Base-by-base conservation (phyloP, 2,888 invertebrate species). In the Itoplectis maculator region DNA sequence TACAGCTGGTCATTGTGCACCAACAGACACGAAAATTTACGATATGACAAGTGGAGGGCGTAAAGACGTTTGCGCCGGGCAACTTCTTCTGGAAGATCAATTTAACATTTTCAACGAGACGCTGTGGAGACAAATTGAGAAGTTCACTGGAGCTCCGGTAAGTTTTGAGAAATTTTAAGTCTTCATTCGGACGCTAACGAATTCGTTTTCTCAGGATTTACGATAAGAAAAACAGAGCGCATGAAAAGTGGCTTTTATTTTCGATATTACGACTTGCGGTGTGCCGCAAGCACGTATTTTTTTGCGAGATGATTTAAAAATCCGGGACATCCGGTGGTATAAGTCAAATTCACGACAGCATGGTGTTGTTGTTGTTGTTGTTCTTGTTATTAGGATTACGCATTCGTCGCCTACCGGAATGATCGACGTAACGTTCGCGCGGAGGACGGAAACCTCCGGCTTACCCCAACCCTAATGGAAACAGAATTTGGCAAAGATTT, bases 321-420 rank as follows among this genome's bases (percentile, higher is more conserved):
- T n/a, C n/a, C n/a, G n/a, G n/a, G n/a, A n/a, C n/a, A n/a, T n/a
- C n/a, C n/a, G n/a, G n/a, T n/a, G n/a, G 5, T 47, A n/a, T 47
- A 15, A 0, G 2, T 15, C n/a, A 18, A 51, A 20, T 2, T 9
- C 20, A 20, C 18, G 18, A 18, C 20, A 51, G 20, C 18, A 51
- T 18, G 20, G 47, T 61, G 9, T 45, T 15, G 13, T 61, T n/a
- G n/a, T 45, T n/a, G n/a, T n/a, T n/a, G n/a, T n/a, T n/a, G n/a
- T n/a, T n/a, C n/a, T 45, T 15, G 13, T 61, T n/a, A 15, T 45
- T 0, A 96, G 96, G 96, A 96, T 90, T 95, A 94, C 88, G 95
- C 96, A 65, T 96, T 96, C 92, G 95, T 96, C 82, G 93, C 95
- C 23, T 96, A 96, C 87, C 92, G 94, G 63, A 94, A 95, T 88